phyloP scores from a whole-genome alignment of 2,797 vertebrate genomes.

The Pangasius sanitwongsei region DNA sequence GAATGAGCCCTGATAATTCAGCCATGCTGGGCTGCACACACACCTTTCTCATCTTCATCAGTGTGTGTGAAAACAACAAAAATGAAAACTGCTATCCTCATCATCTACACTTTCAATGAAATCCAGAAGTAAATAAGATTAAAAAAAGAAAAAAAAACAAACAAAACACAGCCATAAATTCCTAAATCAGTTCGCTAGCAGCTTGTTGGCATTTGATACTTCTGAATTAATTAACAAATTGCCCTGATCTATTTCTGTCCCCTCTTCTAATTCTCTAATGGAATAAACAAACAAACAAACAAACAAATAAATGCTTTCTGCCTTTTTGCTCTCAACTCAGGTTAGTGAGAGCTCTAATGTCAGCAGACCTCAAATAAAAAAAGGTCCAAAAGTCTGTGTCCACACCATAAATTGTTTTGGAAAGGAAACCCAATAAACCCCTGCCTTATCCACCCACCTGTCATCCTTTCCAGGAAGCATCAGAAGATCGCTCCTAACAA shows the following conservation, averaged over 20 bases:
- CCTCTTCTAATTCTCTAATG: constrained; percentile 22
- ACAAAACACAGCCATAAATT: background rate
- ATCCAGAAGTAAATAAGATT: constrained; percentile 16
- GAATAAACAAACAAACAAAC: too few relatives aligned
- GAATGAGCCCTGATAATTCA: constrained; percentile 50
- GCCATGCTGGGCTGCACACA: constrained; percentile 44
- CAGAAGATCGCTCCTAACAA: constrained; percentile 41
- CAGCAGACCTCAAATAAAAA: background rate
- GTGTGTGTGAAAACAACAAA: constrained; percentile 6
- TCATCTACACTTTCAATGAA: constrained; percentile 17
- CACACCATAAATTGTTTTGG: background rate
- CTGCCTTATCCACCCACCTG: background rate
- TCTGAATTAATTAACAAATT: constrained; percentile 61
- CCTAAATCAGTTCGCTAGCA: constrained; percentile 35
- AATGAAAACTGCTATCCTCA: background rate
- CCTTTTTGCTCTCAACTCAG: background rate
- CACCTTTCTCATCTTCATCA: constrained; percentile 27
- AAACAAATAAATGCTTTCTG: too few relatives aligned
- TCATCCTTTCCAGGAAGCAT: constrained; percentile 10
- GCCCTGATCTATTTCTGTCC: constrained; percentile 39
- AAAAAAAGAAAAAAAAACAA: constrained; percentile 10
- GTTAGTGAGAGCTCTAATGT: background rate
- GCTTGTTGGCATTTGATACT: constrained; percentile 49
- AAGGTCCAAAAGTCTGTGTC: background rate
- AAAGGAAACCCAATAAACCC: constrained; percentile 12